Conservation (phyloP, 1,140 invertebrate species). For the Coptotermes formosanus region DNA sequence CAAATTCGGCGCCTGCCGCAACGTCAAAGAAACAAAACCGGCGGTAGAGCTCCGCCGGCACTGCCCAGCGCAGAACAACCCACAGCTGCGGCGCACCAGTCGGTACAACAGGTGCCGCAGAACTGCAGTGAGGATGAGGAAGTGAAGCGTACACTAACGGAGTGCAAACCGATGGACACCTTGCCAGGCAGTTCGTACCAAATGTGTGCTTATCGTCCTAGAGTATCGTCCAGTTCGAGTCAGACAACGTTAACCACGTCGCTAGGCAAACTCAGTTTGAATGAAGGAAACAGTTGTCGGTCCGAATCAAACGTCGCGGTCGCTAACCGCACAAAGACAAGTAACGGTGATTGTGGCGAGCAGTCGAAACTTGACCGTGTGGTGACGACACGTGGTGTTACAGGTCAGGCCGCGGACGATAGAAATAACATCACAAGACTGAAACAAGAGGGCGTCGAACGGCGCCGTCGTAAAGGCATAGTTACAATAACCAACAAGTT, state of each 20-base stretch:
- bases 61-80: neutral
- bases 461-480: neutral
- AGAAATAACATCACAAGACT: neutral
- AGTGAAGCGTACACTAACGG: neutral
- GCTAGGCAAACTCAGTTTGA: constrained; percentile 37
- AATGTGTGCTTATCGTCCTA: neutral
- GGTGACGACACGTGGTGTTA: neutral
- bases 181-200: neutral
- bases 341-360: neutral
- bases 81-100: neutral
- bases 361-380: neutral
- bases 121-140: neutral
- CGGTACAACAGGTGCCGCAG: neutral
- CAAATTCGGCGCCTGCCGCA: neutral
- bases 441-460: neutral
- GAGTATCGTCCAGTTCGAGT: neutral
- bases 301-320: neutral
- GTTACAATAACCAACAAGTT: neutral
- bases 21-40: neutral
- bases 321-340: neutral
- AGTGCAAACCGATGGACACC: neutral
- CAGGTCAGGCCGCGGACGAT: neutral
- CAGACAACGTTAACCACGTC: constrained; percentile 46
- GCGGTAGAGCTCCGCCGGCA: neutral
- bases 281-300: neutral